These are phyloP conservation scores for Coregonus sp. DNA, from an alignment of 2,797 vertebrate species.

Conservation along the genomic window DNA sequence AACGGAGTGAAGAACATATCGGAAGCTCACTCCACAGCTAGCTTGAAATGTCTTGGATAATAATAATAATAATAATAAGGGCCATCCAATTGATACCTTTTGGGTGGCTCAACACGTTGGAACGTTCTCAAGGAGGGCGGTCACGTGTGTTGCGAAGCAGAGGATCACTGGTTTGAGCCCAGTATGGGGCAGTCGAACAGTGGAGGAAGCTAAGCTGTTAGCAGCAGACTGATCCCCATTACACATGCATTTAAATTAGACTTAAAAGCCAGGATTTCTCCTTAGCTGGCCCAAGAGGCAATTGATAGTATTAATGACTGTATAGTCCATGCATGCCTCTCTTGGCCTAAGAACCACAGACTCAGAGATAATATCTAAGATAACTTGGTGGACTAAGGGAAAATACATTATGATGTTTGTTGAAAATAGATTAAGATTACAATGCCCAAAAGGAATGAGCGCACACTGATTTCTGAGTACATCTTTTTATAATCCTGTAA, in stretches of 20 bases:
- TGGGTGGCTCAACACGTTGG: too few relatives aligned
- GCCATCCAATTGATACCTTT: too few relatives aligned
- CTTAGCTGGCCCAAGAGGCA: conserved; percentile 11
- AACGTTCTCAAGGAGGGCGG: too few relatives aligned
- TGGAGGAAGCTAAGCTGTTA: too few relatives aligned
- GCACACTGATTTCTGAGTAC: not conserved
- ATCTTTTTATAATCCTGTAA: not conserved
- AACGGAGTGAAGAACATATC: too few relatives aligned
- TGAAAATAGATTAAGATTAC: not conserved
- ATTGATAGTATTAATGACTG: conserved; percentile 50
- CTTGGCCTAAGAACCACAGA: conserved; percentile 16
- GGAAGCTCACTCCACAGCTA: too few relatives aligned
- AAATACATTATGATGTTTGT: not conserved
- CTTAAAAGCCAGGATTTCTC: not conserved
- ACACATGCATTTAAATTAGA: conserved; percentile 38
- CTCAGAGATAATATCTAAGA: conserved; percentile 7
- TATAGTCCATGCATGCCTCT: conserved; percentile 56
- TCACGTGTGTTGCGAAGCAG: too few relatives aligned
- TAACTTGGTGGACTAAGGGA: conserved; percentile 3
- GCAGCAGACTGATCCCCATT: too few relatives aligned
- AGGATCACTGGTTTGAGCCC: too few relatives aligned
- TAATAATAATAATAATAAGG: too few relatives aligned
- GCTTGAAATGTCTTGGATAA: too few relatives aligned
- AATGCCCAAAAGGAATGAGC: not conserved
- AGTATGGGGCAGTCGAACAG: too few relatives aligned